Evolutionary conservation across 2,888 invertebrate species (phyloP).

Genomic region (Augiades crinisus): DNA sequence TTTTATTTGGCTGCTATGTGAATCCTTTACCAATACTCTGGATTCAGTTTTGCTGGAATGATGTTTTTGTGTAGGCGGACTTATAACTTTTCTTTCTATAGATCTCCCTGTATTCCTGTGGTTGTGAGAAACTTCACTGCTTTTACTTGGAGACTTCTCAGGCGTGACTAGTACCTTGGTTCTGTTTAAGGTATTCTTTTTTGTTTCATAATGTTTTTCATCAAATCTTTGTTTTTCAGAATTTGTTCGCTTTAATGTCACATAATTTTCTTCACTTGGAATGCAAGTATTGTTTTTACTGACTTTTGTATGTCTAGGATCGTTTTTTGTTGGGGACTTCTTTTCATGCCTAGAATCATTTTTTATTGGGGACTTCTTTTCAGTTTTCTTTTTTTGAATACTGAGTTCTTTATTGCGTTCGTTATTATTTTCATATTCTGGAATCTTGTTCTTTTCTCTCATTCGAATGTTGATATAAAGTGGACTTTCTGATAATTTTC

Average conservation of each 20-base stretch:
- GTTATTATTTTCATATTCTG: neutral
- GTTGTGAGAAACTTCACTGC: slow-evolving; percentile 27
- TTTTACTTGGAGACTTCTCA: slow-evolving; percentile 23
- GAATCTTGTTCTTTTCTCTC: slow-evolving; percentile 25
- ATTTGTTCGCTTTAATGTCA: neutral
- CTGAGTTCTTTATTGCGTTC: neutral
- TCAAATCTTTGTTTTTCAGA: slow-evolving; percentile 28
- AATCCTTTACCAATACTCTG: neutral
- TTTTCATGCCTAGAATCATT: neutral
- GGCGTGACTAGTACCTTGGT: slow-evolving; percentile 41
- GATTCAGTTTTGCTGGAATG: neutral
- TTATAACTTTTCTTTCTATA: neutral
- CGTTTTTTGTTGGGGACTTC: neutral
- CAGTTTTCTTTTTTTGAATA: neutral
- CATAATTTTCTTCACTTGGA: slow-evolving; percentile 4
- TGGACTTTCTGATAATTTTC: slow-evolving; percentile 35
- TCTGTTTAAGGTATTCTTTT: slow-evolving; percentile 28
- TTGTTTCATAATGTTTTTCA: slow-evolving; percentile 17
- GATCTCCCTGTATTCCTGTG: slow-evolving; percentile 15
- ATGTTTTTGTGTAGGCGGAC: neutral
- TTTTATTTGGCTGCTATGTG: neutral
- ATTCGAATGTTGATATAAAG: slow-evolving; percentile 46
- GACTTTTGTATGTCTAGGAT: neutral
- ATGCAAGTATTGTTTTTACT: neutral
- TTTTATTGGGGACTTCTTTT: slow-evolving; percentile 1